A percentile compares a stretch with the other conserved stretches of the same genome.
phyloP scores from a whole-genome alignment of 2,797 vertebrate genomes.

The Chaenodraco wilsoni region DNA sequence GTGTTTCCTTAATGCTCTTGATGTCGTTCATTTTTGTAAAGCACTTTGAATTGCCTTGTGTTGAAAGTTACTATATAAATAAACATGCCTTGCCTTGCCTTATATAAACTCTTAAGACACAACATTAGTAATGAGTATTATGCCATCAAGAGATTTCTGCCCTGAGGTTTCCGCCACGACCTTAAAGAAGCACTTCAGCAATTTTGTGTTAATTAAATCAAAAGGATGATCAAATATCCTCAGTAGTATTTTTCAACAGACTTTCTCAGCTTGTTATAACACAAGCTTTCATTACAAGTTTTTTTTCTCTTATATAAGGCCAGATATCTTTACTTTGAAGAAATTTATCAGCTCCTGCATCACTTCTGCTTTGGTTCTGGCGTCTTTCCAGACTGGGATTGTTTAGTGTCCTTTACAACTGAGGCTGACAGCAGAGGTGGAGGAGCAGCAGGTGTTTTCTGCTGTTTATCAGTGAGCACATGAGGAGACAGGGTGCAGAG shows the following conservation, averaged over 20 bases:
- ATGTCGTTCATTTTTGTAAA: too few species aligned
- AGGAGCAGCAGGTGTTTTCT: conserved; percentile 66
- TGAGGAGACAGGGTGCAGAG: conserved; percentile 35
- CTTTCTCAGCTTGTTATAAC: neutral
- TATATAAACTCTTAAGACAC: neutral
- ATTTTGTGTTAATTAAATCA: neutral
- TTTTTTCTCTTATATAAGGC: too few species aligned
- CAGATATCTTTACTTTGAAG: neutral
- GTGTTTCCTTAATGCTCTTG: too few species aligned
- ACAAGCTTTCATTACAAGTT: neutral
- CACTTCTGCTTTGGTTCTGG: conserved; percentile 33
- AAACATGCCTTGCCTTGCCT: too few species aligned
- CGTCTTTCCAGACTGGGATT: conserved; percentile 19
- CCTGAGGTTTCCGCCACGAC: neutral
- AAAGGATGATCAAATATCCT: neutral
- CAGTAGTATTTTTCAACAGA: neutral
- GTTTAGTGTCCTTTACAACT: conserved; percentile 39
- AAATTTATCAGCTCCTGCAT: conserved; percentile 36
- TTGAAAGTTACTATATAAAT: too few species aligned
- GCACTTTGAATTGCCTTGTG: too few species aligned
- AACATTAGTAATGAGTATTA: neutral
- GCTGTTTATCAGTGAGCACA: conserved; percentile 59
- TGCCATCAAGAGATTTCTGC: too few species aligned
- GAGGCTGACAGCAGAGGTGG: conserved; percentile 38
- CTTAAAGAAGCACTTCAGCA: neutral